These are phyloP conservation scores for Cyanoliseus patagonus DNA, from an alignment of 2,113 vertebrate genomes.

Conservation along the genomic window DNA sequence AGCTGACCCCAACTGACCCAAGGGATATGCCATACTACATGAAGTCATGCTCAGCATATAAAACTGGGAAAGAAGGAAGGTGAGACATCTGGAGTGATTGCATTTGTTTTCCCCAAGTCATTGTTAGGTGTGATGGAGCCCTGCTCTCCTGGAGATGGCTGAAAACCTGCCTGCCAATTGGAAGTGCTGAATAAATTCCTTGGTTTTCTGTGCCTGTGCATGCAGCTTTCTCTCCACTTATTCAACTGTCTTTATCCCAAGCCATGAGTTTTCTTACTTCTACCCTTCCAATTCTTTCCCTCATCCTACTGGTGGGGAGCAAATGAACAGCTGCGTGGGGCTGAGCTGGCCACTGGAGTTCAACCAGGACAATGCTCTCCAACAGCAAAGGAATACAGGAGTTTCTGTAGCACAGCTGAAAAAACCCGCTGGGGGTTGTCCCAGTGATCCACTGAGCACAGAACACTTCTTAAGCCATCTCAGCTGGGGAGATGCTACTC, in stretches of 20 bases:
- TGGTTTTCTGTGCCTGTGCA: background rate
- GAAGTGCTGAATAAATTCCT: background rate
- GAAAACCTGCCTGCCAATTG: background rate
- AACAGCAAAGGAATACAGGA: background rate
- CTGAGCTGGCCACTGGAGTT: background rate
- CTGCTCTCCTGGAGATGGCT: background rate
- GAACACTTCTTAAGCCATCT: background rate
- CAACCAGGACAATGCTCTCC: background rate
- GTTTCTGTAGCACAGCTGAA: background rate
- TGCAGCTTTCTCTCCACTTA: accelerated
- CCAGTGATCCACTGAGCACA: background rate
- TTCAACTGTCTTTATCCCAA: background rate
- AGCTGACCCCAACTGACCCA: background rate
- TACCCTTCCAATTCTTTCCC: background rate
- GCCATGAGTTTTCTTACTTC: background rate
- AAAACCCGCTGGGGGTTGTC: background rate
- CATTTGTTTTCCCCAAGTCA: background rate
- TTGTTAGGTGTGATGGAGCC: accelerated
- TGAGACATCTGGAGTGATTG: background rate
- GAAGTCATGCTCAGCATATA: background rate
- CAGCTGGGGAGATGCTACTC: background rate
- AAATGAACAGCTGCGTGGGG: background rate
- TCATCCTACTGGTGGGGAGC: background rate
- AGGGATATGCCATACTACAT: background rate
- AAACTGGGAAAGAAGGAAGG: background rate